Conservation (phyloP, 2,888 invertebrate genomes). For the Hydriomena furcata region DNA sequence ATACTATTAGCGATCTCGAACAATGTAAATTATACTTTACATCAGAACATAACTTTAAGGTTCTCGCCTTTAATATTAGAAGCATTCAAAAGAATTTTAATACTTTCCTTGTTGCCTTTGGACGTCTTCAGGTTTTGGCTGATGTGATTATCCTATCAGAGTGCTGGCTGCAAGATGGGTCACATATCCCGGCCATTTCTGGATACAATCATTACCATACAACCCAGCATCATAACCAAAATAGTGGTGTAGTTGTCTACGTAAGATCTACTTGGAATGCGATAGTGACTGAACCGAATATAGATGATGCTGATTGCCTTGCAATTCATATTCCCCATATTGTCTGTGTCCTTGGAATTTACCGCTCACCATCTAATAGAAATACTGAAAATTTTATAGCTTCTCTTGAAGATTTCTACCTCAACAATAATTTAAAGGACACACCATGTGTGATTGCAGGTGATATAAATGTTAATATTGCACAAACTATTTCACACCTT, state of each 20-base stretch:
- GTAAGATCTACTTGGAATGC: neutral
- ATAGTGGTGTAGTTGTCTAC: neutral
- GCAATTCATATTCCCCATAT: neutral
- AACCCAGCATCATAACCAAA: neutral
- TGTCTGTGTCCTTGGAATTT: neutral
- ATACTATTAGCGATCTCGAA: too few relatives aligned
- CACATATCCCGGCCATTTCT: neutral
- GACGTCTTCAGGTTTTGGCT: neutral
- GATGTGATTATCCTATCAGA: neutral
- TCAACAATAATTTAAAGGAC: too few relatives aligned
- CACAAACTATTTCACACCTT: too few relatives aligned
- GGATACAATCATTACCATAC: neutral
- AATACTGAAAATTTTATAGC: neutral
- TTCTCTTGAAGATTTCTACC: too few relatives aligned
- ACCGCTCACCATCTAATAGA: neutral
- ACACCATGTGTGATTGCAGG: too few relatives aligned
- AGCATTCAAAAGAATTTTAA: neutral
- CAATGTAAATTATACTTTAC: neutral
- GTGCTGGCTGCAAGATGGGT: neutral
- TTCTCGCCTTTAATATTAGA: neutral
- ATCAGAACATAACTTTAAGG: neutral
- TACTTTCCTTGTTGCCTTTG: neutral
- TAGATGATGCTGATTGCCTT: neutral
- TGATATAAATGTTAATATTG: too few relatives aligned
- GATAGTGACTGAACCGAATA: neutral